Evolutionary conservation across 2,888 invertebrate genomes (phyloP).

Genomic region (Amphiduros pacificus): DNA sequence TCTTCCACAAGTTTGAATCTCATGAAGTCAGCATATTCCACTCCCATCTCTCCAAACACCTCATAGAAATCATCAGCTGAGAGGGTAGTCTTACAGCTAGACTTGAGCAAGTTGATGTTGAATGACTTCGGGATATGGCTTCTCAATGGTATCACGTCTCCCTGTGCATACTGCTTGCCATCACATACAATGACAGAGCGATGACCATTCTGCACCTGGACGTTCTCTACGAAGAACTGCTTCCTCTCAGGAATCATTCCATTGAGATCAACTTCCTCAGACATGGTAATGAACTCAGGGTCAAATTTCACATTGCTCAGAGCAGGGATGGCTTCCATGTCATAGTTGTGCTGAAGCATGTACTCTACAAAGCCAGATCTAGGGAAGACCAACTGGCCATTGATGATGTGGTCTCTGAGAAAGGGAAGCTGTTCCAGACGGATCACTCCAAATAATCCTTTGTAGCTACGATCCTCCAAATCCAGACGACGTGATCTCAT

Average conservation of each 20-base stretch:
- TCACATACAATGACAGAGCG: background rate
- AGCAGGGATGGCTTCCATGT: background rate
- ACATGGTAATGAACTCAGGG: background rate
- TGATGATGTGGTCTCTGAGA: constrained; percentile 15
- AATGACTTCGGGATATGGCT: background rate
- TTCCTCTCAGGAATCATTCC: constrained; percentile 6
- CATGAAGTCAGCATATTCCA: constrained; percentile 10
- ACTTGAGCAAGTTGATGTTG: background rate
- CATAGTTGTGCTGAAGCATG: background rate
- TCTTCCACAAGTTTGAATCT: constrained; percentile 4
- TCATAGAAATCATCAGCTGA: constrained; percentile 12
- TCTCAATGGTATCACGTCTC: background rate
- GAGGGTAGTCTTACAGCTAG: background rate
- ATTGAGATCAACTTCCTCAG: constrained; percentile 1
- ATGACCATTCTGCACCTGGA: background rate
- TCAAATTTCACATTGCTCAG: constrained; percentile 14
- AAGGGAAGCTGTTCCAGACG: background rate
- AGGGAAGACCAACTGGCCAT: constrained; percentile 18
- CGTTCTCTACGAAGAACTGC: background rate
- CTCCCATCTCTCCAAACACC: constrained; percentile 7
- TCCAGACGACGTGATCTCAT: constrained; percentile 7
- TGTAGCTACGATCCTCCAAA: constrained; percentile 10
- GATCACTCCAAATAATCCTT: constrained; percentile 8
- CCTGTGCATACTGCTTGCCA: background rate
- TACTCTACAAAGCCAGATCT: constrained; percentile 19